phyloP scores from a whole-genome alignment of 1,140 invertebrate species.

The Telenomus remus region DNA sequence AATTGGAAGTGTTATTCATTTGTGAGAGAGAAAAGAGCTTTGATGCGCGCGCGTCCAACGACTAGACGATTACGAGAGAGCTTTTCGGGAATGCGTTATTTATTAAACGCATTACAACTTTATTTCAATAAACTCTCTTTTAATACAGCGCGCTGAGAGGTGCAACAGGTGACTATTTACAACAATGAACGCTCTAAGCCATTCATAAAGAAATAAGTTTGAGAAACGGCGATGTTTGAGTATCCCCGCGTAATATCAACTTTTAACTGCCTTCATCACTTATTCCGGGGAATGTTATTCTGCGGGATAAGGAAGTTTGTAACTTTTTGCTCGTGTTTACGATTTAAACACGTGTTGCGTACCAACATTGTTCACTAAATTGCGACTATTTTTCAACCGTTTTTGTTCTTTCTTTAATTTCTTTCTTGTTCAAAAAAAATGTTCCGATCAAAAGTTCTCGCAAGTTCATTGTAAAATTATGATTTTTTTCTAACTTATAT shows the following conservation, averaged over 20 bases:
- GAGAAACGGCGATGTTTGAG: conserved; percentile 40
- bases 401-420: not conserved
- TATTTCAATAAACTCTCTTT: conserved; percentile 49
- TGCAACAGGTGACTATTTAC: conserved; percentile 52
- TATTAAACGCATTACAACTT: conserved; percentile 39
- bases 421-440: not conserved
- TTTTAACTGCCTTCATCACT: conserved; percentile 49
- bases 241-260: conserved; percentile 42
- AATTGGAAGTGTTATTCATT: conserved; percentile 46
- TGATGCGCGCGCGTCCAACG: conserved; percentile 6
- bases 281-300: conserved; percentile 38
- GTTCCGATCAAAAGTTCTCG: no score
- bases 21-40: conserved; percentile 12
- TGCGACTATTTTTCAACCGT: not conserved
- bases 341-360: conserved; percentile 30
- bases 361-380: conserved; percentile 5
- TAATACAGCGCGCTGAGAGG: conserved; percentile 24
- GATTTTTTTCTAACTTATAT: no score
- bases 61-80: conserved; percentile 9
- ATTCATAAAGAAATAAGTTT: conserved; percentile 55
- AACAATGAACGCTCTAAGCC: conserved; percentile 48
- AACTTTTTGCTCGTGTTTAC: conserved; percentile 45
- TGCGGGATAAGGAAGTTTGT: conserved; percentile 31
- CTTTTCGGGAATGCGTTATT: conserved; percentile 37
- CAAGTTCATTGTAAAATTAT: no score